Conservation (phyloP, 2,888 invertebrate species). For the Vesta saturnalis region DNA sequence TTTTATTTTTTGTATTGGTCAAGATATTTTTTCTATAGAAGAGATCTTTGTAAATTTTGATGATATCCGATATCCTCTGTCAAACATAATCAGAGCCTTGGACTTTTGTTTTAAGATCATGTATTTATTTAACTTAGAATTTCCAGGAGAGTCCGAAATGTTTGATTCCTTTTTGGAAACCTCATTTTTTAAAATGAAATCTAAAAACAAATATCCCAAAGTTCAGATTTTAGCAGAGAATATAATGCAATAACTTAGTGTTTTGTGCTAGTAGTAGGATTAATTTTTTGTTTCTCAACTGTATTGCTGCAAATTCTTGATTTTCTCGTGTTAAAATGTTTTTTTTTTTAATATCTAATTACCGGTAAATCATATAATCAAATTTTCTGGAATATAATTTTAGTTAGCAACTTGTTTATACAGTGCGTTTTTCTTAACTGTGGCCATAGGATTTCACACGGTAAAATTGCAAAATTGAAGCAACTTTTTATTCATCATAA, state of each 20-base stretch:
- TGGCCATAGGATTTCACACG: no score
- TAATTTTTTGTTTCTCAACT: no score
- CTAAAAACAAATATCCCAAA: not conserved
- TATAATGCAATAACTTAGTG: not conserved
- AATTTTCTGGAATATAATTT: no score
- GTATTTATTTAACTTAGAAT: constrained; percentile 26
- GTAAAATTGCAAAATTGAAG: no score
- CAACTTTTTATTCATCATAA: no score
- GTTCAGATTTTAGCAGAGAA: not conserved
- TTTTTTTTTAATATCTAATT: no score
- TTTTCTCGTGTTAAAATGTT: no score
- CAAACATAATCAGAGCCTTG: constrained; percentile 26
- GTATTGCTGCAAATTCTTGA: no score
- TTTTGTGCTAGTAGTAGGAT: no score
- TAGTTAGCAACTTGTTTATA: no score
- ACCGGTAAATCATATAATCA: no score
- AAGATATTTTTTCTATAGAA: constrained; percentile 18
- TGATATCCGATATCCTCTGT: constrained; percentile 20
- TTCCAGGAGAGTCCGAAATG: not conserved
- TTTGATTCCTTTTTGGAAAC: constrained; percentile 7
- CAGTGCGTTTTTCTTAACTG: no score
- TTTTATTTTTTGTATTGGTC: constrained; percentile 24
- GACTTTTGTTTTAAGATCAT: constrained; percentile 32
- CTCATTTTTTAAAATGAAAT: not conserved
- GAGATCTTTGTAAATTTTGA: constrained; percentile 25